Base-by-base conservation (phyloP, 2,113 vertebrate genomes). In the Ranitomeya imitator region DNA sequence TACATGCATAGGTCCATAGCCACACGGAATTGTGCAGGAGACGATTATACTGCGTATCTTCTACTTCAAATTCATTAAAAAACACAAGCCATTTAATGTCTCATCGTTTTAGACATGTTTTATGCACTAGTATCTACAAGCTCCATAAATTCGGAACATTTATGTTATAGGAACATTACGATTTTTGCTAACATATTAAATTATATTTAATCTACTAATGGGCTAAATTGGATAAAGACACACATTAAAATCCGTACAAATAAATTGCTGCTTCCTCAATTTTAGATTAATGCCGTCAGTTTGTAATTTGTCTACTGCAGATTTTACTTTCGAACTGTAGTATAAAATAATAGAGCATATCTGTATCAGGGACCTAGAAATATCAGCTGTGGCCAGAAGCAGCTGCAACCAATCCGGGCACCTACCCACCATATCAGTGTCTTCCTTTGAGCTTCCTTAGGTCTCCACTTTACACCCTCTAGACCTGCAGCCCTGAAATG, bases 81-180 rank as follows among this genome's bases (percentile, higher is more conserved):
- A n/a, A n/a, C n/a, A 52, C 12, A 19, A 76, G 45, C 18, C 8
- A 76, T 21, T 76, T 76, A 52, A 76, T 12, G 0, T 15, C 18
- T 74, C 71, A 16, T 45, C n/a, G 6, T 52, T 76, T 7, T 19
- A 76, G 8, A 52, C 18, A 76, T 5, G 18, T 76, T 76, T 76
- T 76, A 76, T 76, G 73, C 37, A 76, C 73, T 76, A 76, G 16
- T 21, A 19, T 52, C 31, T 74, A 45, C 26, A 76, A 52, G 26
- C 73, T 76, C 45, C 37, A 76, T 76, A 76, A 76, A 76, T 76
- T 3, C 45, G 11, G 37, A 52, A 76, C 73, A 76, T 76, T 76
- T 76, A 51, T 76, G 14, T 18, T 73, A 8, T 37, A 73, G 69
- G 8, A 76, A 76, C 18, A 2, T 76, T 76, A 19, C 18, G 18